Conservation (phyloP, 2,797 vertebrate species). For the Microctenopoma lineatum region DNA sequence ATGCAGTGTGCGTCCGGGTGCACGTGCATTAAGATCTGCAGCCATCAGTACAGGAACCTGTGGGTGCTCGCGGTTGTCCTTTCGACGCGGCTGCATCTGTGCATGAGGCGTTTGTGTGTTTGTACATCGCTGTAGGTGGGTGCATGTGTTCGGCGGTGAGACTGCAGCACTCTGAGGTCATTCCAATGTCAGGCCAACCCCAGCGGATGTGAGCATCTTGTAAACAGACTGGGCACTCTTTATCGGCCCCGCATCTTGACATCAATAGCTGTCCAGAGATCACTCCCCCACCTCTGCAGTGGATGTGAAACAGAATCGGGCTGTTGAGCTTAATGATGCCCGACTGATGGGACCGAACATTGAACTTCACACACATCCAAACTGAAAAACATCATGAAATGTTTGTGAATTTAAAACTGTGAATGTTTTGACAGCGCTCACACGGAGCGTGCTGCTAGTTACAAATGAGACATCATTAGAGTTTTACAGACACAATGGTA, state of each 20-base stretch:
- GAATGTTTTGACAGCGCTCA: no score
- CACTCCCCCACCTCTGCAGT: conserved; percentile 4
- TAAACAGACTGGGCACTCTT: conserved; percentile 50
- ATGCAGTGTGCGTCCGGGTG: not conserved
- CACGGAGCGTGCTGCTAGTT: no score
- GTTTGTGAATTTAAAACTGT: no score
- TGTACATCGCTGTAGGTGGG: conserved; percentile 15
- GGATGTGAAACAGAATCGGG: not conserved
- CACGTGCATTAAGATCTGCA: not conserved
- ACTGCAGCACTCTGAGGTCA: conserved; percentile 68
- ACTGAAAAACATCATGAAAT: not conserved
- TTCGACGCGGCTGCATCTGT: not conserved
- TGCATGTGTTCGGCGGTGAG: conserved; percentile 29
- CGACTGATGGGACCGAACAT: not conserved
- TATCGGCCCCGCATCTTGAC: conserved; percentile 14
- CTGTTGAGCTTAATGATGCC: not conserved
- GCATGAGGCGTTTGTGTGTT: not conserved
- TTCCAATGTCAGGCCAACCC: conserved; percentile 68
- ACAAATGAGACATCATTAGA: no score
- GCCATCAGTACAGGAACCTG: not conserved
- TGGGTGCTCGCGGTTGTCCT: conserved; percentile 5
- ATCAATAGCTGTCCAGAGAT: conserved; percentile 40
- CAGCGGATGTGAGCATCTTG: conserved; percentile 47
- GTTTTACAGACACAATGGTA: no score
- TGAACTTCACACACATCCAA: not conserved